These are phyloP conservation scores for Boloria euphrosyne DNA, from an alignment of 2,888 invertebrate genomes.

Conservation along the genomic window DNA sequence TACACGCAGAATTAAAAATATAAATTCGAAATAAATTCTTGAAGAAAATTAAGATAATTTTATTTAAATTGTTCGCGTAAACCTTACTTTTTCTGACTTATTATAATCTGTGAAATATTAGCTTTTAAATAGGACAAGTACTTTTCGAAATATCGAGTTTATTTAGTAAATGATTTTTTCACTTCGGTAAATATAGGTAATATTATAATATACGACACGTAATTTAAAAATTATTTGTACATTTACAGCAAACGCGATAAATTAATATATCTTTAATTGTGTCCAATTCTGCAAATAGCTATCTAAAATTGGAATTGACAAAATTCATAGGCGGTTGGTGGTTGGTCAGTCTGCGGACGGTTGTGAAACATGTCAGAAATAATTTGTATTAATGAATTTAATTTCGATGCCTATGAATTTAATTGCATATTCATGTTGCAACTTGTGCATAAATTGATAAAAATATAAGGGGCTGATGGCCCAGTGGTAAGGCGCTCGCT, in stretches of 20 bases:
- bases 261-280: neutral
- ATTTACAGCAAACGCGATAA: neutral
- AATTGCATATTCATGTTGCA: neutral
- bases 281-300: neutral
- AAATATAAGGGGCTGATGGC: too few relatives aligned
- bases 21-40: too few relatives aligned
- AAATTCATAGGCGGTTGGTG: constrained; percentile 1
- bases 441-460: neutral
- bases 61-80: too few relatives aligned
- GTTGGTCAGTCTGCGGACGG: constrained; percentile 1
- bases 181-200: constrained; percentile 1
- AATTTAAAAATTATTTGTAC: too few relatives aligned
- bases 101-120: too few relatives aligned
- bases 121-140: too few relatives aligned
- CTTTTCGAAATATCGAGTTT: too few relatives aligned
- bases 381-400: constrained; percentile 6
- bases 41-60: too few relatives aligned
- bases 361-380: constrained; percentile 3
- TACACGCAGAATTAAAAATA: too few relatives aligned
- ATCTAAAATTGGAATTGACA: constrained; percentile 6
- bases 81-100: too few relatives aligned
- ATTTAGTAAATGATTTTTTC: neutral
- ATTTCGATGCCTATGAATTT: constrained; percentile 7
- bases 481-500: too few relatives aligned
- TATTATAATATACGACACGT: neutral